Conservation (phyloP, 2,888 invertebrate species). For the Harpalus rufipes region DNA sequence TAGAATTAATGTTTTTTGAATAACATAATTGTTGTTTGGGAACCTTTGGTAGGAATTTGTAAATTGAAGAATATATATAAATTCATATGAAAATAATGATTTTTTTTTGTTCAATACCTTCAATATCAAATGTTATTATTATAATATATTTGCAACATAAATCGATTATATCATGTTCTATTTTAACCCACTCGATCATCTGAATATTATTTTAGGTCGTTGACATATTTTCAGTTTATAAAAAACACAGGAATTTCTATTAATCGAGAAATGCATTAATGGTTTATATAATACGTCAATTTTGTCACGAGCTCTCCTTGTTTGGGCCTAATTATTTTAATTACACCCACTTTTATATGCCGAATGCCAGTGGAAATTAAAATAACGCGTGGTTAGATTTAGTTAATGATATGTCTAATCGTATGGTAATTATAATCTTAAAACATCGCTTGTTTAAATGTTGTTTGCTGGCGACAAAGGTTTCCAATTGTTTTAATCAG, state of each 20-base stretch:
- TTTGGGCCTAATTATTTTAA: constrained; percentile 16
- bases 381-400: constrained; percentile 23
- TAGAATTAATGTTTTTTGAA: too few relatives aligned
- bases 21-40: too few relatives aligned
- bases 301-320: neutral
- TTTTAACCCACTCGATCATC: neutral
- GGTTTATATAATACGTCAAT: constrained; percentile 8
- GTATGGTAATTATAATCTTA: constrained; percentile 7
- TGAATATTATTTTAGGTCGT: neutral
- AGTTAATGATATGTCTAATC: constrained; percentile 38
- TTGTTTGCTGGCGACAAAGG: constrained; percentile 22
- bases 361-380: constrained; percentile 9
- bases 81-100: constrained; percentile 2
- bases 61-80: too few relatives aligned
- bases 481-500: constrained; percentile 32
- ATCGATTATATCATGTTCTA: neutral
- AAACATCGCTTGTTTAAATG: constrained; percentile 38
- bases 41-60: too few relatives aligned
- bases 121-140: neutral
- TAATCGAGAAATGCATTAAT: constrained; percentile 15
- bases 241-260: neutral
- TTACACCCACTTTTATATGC: neutral
- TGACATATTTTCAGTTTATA: neutral
- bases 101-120: neutral
- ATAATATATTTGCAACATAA: neutral